These are phyloP conservation scores for Tethea ocularis DNA, from an alignment of 2,888 invertebrate genomes.

Conservation along the genomic window DNA sequence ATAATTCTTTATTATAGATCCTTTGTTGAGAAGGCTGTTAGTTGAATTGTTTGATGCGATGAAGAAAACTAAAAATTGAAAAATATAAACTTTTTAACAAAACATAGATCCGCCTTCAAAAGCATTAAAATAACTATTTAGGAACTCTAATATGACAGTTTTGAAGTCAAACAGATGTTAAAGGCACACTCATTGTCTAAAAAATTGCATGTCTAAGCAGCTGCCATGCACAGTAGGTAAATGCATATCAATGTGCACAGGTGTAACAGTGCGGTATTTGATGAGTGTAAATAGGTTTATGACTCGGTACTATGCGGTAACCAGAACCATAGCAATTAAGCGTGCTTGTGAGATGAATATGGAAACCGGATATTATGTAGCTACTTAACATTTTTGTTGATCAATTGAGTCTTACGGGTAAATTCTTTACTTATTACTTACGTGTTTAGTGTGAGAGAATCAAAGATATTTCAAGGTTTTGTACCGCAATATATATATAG, in stretches of 20 bases:
- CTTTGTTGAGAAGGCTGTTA: no score
- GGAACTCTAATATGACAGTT: no score
- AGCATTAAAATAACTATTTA: no score
- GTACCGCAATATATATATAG: no score
- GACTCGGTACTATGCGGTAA: neutral
- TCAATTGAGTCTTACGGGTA: neutral
- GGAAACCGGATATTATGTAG: neutral
- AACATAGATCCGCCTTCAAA: no score
- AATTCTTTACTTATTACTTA: constrained; percentile 17
- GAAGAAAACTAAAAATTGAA: no score
- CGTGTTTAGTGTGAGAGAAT: no score
- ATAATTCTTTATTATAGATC: no score
- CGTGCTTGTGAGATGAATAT: neutral
- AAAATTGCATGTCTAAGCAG: constrained; percentile 63
- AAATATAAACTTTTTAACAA: no score
- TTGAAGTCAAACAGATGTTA: constrained; percentile 46
- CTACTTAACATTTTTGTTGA: constrained; percentile 11
- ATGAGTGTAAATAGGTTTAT: constrained; percentile 23
- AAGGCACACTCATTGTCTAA: constrained; percentile 48
- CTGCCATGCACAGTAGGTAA: constrained; percentile 51
- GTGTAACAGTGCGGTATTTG: constrained; percentile 52
- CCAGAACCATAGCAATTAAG: neutral
- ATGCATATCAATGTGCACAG: constrained; percentile 67
- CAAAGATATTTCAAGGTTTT: no score
- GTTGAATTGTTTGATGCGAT: no score